Conservation (phyloP, 2,888 invertebrate genomes). For the Tachystola acroxantha region DNA sequence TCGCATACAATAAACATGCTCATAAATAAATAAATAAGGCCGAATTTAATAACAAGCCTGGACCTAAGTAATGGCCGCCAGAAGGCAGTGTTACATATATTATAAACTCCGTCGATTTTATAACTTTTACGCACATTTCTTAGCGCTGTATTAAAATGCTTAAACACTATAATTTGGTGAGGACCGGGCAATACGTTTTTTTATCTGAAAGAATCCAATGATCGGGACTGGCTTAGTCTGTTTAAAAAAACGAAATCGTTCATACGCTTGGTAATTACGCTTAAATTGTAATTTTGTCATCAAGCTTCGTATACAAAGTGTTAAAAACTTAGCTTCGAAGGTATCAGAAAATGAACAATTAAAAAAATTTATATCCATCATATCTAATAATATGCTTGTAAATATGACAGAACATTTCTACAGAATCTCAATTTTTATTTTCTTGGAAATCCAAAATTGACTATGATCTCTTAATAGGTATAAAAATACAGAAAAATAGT, state of each 20-base stretch:
- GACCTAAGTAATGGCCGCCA: slow-evolving; percentile 70
- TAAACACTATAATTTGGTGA: slow-evolving; percentile 72
- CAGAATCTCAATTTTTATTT: too few species aligned
- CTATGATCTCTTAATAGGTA: too few species aligned
- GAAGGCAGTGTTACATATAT: slow-evolving; percentile 71
- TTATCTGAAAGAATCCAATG: slow-evolving; percentile 40
- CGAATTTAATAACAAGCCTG: slow-evolving; percentile 73
- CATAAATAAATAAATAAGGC: slow-evolving; percentile 75
- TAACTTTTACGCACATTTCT: slow-evolving; percentile 71
- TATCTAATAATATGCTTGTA: too few species aligned
- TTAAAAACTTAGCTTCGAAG: background rate
- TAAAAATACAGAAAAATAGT: too few species aligned
- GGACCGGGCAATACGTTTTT: slow-evolving; percentile 50
- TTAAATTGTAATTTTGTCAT: slow-evolving; percentile 1
- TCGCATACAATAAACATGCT: slow-evolving; percentile 40
- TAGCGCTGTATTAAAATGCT: slow-evolving; percentile 67
- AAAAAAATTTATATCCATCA: too few species aligned
- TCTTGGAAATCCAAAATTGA: too few species aligned
- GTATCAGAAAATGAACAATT: too few species aligned
- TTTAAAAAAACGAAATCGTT: slow-evolving; percentile 14
- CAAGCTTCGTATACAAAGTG: slow-evolving; percentile 2
- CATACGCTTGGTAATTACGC: too few species aligned
- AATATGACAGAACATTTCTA: too few species aligned
- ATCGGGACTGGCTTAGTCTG: slow-evolving; percentile 23
- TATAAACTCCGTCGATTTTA: slow-evolving; percentile 57